Base-by-base conservation (phyloP, 2,113 vertebrate genomes). In the Microcebus jonahi region DNA sequence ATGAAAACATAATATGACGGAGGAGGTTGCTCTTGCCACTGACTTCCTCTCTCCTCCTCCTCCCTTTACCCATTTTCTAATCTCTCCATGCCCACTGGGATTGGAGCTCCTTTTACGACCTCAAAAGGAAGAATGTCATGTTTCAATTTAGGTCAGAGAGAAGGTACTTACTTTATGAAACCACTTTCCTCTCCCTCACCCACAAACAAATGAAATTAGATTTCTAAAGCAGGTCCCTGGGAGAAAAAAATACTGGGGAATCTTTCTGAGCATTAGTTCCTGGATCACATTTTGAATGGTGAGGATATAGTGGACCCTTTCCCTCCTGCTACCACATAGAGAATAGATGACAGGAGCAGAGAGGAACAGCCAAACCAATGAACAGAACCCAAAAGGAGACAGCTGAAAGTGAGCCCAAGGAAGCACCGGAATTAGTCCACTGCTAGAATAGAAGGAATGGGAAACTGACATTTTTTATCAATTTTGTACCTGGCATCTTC, bases 41-140 rank as follows among this genome's bases (percentile, higher is more conserved):
- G 14, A 48, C 42, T 76, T 29, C 45, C 15, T 48, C 73, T 15
- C 10, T 17, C 45, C 42, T 17, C 27, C 7, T 76, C 42, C 27
- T 88, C 67, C 17, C 8, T 61, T n/a, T 42, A 18, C 45, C 87
- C 21, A 6, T 68, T 80, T 95, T 73, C 18, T 29, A 39, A 82
- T 45, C 12, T 67, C n/a, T 23, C 6, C 27, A 0, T 57, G 29
- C 34, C 70, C 34, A 0, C 8, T 42, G 53, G 73, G 63, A 53
- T n/a, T 88, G 85, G 48, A 68, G 82, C 57, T 92, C 67, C 29
- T 85, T 90, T 94, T n/a, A 77, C 68, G 81, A 70, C 17, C 31
- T 85, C 48, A 50, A 50, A 59, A 29, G 39, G 57, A 45, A 96
- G 17, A 85, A 31, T 48, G 65, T 36, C 36, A 39, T 36, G 25